Evolutionary conservation across 2,113 vertebrate genomes (phyloP), one percentile per base, ranked within the genome.

Genomic region (Corvus moneduloides): DNA sequence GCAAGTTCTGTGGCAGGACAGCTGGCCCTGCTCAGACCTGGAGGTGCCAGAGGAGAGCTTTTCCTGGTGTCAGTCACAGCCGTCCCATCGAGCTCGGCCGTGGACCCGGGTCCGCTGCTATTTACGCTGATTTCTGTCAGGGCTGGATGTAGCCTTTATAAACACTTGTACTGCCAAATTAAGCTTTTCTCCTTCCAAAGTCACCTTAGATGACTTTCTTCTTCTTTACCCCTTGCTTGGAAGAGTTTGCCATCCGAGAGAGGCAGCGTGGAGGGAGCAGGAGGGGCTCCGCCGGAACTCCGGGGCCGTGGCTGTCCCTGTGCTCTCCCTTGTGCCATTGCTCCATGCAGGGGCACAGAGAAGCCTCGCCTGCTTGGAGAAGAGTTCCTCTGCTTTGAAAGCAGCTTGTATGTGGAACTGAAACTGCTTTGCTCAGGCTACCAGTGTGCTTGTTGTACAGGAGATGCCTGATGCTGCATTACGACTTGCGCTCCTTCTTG

Each of bases 111-210:
- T 81, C 61, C 19, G 52, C 75, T 16, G 24, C 77, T 91, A 19
- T 81, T 89, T 67, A 64, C 0, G 2, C 59, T 43, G n/a, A 27
- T 79, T 68, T 67, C 49, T 58, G 80, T 58, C 52, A 79, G 0
- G 27, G 84, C 87, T 39, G 48, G 72, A 32, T 75, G 94, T 68
- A 78, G 87, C 78, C 55, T 91, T 87, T 87, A 33, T 72, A 94
- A 94, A 95, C 80, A 91, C 32, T 75, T 39, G 9, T 41, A 3
- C n/a, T 95, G 93, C 95, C 87, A 96, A 92, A 96, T 87, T 23
- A 89, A 94, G 89, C 95, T 84, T 52, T 82, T 28, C 32, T 43
- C 21, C 33, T 79, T 91, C 92, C 90, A 79, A 26, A 91, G 75
- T 90, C 84, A 91, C 92, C 87, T 87, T 55, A 56, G 16, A 26